These are phyloP conservation scores for Morpho achilles DNA, from an alignment of 2,888 invertebrate genomes.

Conservation along the genomic window DNA sequence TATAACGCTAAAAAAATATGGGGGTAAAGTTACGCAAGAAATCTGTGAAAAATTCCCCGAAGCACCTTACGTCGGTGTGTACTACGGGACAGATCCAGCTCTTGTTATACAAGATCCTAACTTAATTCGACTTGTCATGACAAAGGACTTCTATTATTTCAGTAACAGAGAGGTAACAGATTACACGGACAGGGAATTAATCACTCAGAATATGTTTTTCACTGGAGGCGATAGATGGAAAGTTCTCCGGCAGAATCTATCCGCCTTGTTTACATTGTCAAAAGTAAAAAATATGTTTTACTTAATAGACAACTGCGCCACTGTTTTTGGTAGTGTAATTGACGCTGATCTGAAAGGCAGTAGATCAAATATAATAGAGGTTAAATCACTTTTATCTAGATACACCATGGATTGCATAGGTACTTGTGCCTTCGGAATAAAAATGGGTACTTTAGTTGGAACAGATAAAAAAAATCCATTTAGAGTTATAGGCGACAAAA, in stretches of 20 bases:
- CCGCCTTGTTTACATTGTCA: constrained; percentile 51
- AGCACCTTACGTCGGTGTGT: constrained; percentile 52
- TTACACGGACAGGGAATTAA: constrained; percentile 41
- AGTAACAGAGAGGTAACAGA: constrained; percentile 46
- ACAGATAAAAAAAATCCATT: constrained; percentile 37
- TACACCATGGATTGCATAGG: constrained; percentile 53
- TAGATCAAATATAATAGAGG: constrained; percentile 32
- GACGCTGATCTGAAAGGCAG: constrained; percentile 28
- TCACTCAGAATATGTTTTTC: constrained; percentile 46
- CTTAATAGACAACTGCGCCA: constrained; percentile 43
- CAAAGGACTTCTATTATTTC: constrained; percentile 58
- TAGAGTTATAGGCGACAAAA: constrained; percentile 34
- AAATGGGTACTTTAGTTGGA: constrained; percentile 40
- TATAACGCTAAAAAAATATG: constrained; percentile 39
- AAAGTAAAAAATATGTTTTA: constrained; percentile 64
- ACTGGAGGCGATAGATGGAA: constrained; percentile 54
- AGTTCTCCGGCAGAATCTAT: constrained; percentile 50
- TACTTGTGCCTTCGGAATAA: constrained; percentile 49
- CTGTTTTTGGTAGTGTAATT: constrained; percentile 40
- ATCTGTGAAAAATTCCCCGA: constrained; percentile 46
- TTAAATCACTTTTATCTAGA: constrained; percentile 35
- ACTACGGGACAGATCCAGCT: constrained; percentile 51
- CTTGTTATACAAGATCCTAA: constrained; percentile 53
- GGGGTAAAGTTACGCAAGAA: constrained; percentile 35
- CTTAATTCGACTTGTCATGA: constrained; percentile 45